Evolutionary conservation across 37 sponge, comb jelly and placozoan species (phyloP).

Genomic region (Cliona cf. orientalis): DNA sequence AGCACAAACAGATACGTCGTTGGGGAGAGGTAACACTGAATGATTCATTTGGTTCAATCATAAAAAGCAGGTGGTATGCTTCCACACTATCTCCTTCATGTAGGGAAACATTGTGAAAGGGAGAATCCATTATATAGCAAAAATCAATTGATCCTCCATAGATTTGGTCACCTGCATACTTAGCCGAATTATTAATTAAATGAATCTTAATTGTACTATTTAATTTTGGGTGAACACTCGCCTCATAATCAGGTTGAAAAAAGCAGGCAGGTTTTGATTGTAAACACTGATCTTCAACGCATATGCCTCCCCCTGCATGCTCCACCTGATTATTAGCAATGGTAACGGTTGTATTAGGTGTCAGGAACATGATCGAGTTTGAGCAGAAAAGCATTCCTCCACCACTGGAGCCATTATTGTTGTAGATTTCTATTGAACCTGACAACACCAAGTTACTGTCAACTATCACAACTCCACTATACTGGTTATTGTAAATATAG

Average conservation of each 20-base stretch:
- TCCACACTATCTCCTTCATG: neutral
- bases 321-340: conserved; percentile 18
- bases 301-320: conserved; percentile 40
- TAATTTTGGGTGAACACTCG: neutral
- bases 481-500: neutral
- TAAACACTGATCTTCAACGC: conserved; percentile 10
- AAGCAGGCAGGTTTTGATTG: conserved; percentile 27
- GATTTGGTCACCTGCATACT: neutral
- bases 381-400: conserved; percentile 38
- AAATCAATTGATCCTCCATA: conserved; percentile 22
- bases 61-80: conserved; percentile 1
- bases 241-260: conserved; percentile 9
- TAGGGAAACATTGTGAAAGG: neutral
- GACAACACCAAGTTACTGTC: neutral
- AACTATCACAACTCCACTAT: neutral
- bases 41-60: neutral
- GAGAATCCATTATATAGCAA: neutral
- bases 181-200: neutral
- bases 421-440: neutral
- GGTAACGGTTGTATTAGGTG: neutral
- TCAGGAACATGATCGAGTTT: conserved; percentile 11
- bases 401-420: conserved; percentile 25
- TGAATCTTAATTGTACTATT: neutral
- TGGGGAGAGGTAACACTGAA: conserved; percentile 3
- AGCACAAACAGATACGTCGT: conserved; percentile 9